Evolutionary conservation across 2,113 vertebrate genomes (phyloP), one percentile per base, ranked within the genome.

Genomic region (Pagrus major): DNA sequence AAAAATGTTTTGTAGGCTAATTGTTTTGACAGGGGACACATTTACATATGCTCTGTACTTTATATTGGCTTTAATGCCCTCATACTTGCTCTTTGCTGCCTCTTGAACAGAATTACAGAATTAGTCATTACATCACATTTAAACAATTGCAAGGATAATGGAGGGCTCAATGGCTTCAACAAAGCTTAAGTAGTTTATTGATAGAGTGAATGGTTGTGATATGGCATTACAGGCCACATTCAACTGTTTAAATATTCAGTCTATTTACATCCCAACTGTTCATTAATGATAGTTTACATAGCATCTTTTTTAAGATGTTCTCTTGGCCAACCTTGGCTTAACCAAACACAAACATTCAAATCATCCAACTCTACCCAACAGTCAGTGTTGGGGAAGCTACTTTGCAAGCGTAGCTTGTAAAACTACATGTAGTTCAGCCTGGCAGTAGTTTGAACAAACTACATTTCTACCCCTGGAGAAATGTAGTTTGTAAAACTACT

Each of bases 61-160:
- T 64, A 49, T 41, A 44, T 58, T 9, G 52, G 49, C 55, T 42
- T 35, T 46, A 64, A 80, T 76, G 49, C 55, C 41, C 37, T 1
- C n/a, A 5, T 54, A 46, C 41, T 42, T 76, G 71, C 44, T 60
- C 72, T 73, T 52, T 49, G 41, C 65, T 71, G 33, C 44, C 12
- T 68, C 14, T 39, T 67, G 46, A 66, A 33, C 47, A 42, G 9
- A 61, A 76, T 63, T 35, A 35, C 27, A 29, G 23, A n/a, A 74
- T 70, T 44, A 44, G 39, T 63, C 85, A 68, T 63, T 51, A n/a
- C 46, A 49, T 65, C 52, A 71, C 31, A 18, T 37, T 46, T 27
- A 35, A 68, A 52, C 51, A 59, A 58, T 20, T n/a, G 49, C 60
- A 63, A 73, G 47, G 71, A 61, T 83, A 83, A 83, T 83, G 76